Evolutionary conservation across 2,113 vertebrate species (phyloP), one percentile per base, ranked within the genome.

Genomic region (Podilymbus podiceps): DNA sequence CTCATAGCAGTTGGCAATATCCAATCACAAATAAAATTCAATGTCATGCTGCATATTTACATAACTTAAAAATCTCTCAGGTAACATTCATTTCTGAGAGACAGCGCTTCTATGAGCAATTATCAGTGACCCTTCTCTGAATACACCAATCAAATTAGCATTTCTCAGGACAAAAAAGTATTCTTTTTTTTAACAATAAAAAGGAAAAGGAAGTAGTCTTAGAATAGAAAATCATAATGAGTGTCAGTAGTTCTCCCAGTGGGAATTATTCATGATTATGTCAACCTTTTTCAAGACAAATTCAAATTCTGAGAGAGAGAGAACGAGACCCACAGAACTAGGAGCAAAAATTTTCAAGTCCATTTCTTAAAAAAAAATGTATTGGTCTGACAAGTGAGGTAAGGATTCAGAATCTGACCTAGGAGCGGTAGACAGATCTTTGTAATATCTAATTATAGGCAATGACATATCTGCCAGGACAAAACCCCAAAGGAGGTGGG

Each of bases 221-320:
- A 87, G 80, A 96, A 90, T 62, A 93, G 86, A 95, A 95, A 95
- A 78, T 14, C 17, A 62, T 89, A 93, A 95, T 76, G 69, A 95
- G 27, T 82, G 55, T 79, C 86, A 88, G 53, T 86, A 92, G 17
- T 87, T 92, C 66, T 92, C 73, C 33, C 58, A 89, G 35, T 73
- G n/a, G 66, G 80, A 93, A 94, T 92, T 96, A 95, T 91, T 90
- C 53, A 94, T 92, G 49, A 96, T 94, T 89, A 78, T 96, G 88
- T 92, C 94, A 93, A 93, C 30, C 8, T 87, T 94, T 90, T 79
- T 89, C 49, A 88, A 88, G 77, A 93, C 31, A 92, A 95, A 95
- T 93, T 91, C 50, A 73, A 80, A 69, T 83, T 94, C 59, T 76
- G 59, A 67, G 63, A 40, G 66, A 84, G 42, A 68, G 24, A 80